Evolutionary conservation across 2,888 invertebrate species (phyloP), one percentile per base, ranked within the genome.

Genomic region (Physocephala rufipes): DNA sequence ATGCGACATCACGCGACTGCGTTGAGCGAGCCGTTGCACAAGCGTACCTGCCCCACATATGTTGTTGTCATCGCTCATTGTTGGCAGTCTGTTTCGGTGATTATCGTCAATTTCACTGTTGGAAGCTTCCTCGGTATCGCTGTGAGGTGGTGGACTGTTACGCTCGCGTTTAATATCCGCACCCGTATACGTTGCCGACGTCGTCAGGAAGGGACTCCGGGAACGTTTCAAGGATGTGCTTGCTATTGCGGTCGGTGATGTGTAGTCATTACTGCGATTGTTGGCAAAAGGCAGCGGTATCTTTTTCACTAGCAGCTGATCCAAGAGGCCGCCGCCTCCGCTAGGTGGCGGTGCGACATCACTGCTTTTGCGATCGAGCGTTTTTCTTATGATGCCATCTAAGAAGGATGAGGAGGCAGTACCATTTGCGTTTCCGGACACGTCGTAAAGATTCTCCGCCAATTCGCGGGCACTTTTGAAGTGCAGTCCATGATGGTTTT

Each of bases 301-400:
- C 81, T 90, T 91, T 76, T 91, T 87, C 77, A 90, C 90, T 70
- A 91, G 85, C 78, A 83, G 64, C 81, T 91, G 91, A 78, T 91
- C 91, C 76, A 91, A 86, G 78, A 91, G 85, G 13, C 90, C 89
- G 88, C 88, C 78, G 88, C 78, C 87, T 73, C 84, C 70, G 7
- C 28, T 7, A 62, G 79, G 77, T 55, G 74, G 49, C 65, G 79
- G 77, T 55, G 74, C 76, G 55, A 86, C 72, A 87, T 87, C 71
- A 87, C 88, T 82, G 89, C 74, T 80, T 82, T 88, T 78, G 47
- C 90, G 89, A 84, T 94, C 94, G 74, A 95, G 87, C 77, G 92
- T 93, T 76, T 94, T 93, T 79, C 94, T 88, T 77, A 95, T 95
- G 79, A 95, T 93, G 67, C 93, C 94, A 82, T 95, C 94, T 67